Percentiles rank a stretch among this genome's conserved stretches.
phyloP scores from a whole-genome alignment of 2,888 invertebrate genomes.

The Cheilosia vernalis region DNA sequence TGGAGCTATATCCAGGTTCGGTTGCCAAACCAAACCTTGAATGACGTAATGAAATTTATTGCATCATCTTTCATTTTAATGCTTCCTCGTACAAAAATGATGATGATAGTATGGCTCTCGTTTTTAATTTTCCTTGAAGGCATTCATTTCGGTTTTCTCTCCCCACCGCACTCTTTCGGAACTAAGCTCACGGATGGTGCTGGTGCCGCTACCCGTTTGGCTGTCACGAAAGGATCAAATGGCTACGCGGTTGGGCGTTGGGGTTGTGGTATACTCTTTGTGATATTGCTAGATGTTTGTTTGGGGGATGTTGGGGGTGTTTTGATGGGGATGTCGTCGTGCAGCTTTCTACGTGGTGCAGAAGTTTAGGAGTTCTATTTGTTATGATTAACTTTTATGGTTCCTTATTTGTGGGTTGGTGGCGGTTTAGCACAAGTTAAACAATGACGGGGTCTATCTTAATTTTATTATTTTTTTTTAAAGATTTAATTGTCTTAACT shows the following conservation, averaged over 20 bases:
- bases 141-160: conserved; percentile 37
- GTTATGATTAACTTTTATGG: conserved; percentile 74
- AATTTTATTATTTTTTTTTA: conserved; percentile 7
- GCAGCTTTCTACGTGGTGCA: conserved; percentile 41
- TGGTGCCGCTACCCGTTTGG: conserved; percentile 15
- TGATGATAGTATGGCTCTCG: conserved; percentile 66
- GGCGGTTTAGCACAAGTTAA: not conserved
- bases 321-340: conserved; percentile 2
- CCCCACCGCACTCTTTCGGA: not conserved
- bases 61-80: conserved; percentile 72
- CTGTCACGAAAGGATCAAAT: conserved; percentile 70
- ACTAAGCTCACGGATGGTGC: conserved; percentile 24
- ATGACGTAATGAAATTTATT: conserved; percentile 72
- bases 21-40: conserved; percentile 27
- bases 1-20: not conserved
- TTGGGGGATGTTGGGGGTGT: conserved; percentile 24
- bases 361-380: conserved; percentile 65
- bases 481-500: conserved; percentile 66
- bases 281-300: conserved; percentile 51
- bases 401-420: conserved; percentile 12
- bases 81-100: conserved; percentile 53
- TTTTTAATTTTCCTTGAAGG: conserved; percentile 73
- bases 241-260: conserved; percentile 1
- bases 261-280: not conserved
- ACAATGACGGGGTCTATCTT: conserved; percentile 33